phyloP scores from a whole-genome alignment of 2,797 vertebrate genomes.

The Dendrocincla fuliginosa region DNA sequence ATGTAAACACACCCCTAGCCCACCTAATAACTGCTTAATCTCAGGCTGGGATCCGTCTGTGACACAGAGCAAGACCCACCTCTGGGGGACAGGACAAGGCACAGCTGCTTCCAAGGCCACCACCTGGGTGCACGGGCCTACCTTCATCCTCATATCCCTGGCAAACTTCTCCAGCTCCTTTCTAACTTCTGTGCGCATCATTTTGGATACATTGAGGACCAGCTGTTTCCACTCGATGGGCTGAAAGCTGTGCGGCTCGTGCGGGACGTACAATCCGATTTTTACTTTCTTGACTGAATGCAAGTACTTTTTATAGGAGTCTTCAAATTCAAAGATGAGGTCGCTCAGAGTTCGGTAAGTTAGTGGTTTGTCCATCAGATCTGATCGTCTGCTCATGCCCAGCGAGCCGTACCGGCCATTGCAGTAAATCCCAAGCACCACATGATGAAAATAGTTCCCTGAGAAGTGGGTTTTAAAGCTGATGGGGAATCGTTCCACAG shows the following conservation, averaged over 20 bases:
- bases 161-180: slow-evolving; percentile 96
- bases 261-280: slow-evolving; percentile 92
- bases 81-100: not conserved
- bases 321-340: slow-evolving; percentile 95
- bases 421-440: slow-evolving; percentile 94
- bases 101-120: not conserved
- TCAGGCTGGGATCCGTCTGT: not conserved
- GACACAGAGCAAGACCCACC: not conserved
- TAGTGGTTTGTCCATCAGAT: slow-evolving; percentile 95
- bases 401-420: slow-evolving; percentile 91
- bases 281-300: slow-evolving; percentile 96
- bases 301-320: slow-evolving; percentile 93
- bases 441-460: slow-evolving; percentile 94
- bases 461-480: slow-evolving; percentile 99
- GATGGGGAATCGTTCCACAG: slow-evolving; percentile 95
- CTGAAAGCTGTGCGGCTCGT: slow-evolving; percentile 94
- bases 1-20: not conserved
- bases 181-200: slow-evolving; percentile 86
- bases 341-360: slow-evolving; percentile 92
- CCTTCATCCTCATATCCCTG: slow-evolving; percentile 98
- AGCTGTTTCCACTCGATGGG: slow-evolving; percentile 96
- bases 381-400: slow-evolving; percentile 93
- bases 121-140: not conserved
- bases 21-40: not conserved
- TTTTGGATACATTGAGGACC: slow-evolving; percentile 88